A percentile compares a stretch with the other conserved stretches of the same genome.
Evolutionary conservation across 2,797 vertebrate species (phyloP).

Genomic region (Loris lydekkerianus): DNA sequence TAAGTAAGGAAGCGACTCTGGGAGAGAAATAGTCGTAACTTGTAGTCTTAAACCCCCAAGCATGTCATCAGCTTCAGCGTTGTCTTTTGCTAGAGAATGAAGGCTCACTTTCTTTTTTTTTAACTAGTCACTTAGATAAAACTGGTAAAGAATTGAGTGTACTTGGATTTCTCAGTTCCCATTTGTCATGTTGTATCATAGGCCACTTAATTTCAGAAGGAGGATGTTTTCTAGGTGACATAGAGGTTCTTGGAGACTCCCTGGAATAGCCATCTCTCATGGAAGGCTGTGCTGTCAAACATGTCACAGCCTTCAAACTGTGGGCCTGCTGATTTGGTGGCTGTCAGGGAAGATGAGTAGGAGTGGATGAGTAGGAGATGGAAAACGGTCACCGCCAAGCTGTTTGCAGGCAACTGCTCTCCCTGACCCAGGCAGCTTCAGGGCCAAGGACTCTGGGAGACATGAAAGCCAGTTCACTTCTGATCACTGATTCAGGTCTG

Average conservation of each 20-base stretch:
- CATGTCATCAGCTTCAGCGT: conserved; percentile 17
- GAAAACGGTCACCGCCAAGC: not conserved
- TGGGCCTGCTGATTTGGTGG: not conserved
- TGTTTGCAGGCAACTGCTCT: not conserved
- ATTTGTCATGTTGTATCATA: conserved; percentile 55
- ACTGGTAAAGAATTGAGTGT: conserved; percentile 14
- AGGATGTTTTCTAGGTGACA: conserved; percentile 46
- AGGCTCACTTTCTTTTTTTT: not conserved
- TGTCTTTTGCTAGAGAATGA: not conserved
- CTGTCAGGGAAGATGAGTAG: not conserved
- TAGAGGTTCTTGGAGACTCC: not conserved
- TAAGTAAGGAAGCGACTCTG: conserved; percentile 50
- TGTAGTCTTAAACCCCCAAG: not conserved
- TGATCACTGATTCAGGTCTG: not conserved
- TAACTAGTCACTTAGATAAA: conserved; percentile 26
- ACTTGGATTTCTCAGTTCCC: conserved; percentile 27
- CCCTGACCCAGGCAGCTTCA: conserved; percentile 15
- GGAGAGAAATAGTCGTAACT: conserved; percentile 41
- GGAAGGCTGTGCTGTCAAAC: not conserved
- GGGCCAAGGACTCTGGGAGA: not conserved
- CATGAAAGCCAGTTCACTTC: not conserved
- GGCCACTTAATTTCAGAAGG: conserved; percentile 37
- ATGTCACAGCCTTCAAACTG: not conserved
- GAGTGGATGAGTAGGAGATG: too few relatives aligned
- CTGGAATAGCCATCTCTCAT: conserved; percentile 42